Evolutionary conservation across 2,797 vertebrate genomes (phyloP), one percentile per base, ranked within the genome.

Genomic region (Sebastes nivosus): DNA sequence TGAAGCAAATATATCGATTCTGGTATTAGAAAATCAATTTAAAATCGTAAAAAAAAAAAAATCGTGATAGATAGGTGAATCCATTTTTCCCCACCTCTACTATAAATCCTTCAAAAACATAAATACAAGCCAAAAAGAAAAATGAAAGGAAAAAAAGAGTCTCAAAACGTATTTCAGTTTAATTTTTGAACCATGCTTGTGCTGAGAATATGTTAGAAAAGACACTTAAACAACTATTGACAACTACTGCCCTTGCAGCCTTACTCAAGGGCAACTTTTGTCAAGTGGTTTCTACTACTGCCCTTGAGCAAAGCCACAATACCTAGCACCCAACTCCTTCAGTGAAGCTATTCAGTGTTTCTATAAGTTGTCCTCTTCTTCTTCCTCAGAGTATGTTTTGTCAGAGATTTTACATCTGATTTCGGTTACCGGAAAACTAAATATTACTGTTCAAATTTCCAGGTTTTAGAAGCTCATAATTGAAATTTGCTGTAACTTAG

Each of bases 231-330:
- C 16, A 77, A 58, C 65, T 69, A 68, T 38, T 65, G 57, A 65
- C 36, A 64, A 36, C 54, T 20, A 14, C 13, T 67, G 29, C 12
- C 70, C 67, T 72, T 61, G 58, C 29, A 61, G 65, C n/a, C 34
- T 64, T n/a, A 4, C 29, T 57, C 64, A 81, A 68, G 34, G 59
- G 18, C 54, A 67, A 65, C 32, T 59, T 72, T 36, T 59, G n/a
- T 36, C 16, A 58, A 69, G 54, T 46, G 60, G 64, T 65, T 70
- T 80, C 57, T 80, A 50, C 63, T 34, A 1, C 12, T 74, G 52
- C 34, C 54, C 46, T 72, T 50, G 61, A 82, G 63, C 52, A 70
- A 79, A 18, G 18, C 46, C 55, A 77, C 60, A 80, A 54, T 42
- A 42, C 8, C 29, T 3, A 59, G 16, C 36, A 36, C 8, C 30